Evolutionary conservation across 2,797 vertebrate genomes (phyloP), one percentile per base, ranked within the genome.

Genomic region (Acestrorhynchus altus): DNA sequence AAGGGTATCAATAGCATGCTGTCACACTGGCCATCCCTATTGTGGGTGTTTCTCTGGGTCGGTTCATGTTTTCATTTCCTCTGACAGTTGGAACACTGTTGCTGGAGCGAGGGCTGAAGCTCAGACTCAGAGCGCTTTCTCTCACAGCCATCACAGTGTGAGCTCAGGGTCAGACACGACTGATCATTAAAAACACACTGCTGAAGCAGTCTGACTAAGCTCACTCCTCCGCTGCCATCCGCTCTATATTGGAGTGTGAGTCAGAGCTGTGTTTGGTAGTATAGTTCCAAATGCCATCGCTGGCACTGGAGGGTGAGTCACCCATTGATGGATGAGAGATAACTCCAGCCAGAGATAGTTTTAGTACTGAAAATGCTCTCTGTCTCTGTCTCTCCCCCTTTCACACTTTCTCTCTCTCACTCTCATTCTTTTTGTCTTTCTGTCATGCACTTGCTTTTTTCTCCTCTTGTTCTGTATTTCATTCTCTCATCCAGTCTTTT

Each of bases 281-380:
- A 20, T 57, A 39, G 20, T 56, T 56, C 63, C 72, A 74, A 71
- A 39, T 69, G 72, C 59, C 61, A 80, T 54, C 44, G 60, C 71
- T 80, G 69, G 65, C 73, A 76, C 74, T 70, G 68, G 65, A 76
- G 74, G 68, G 74, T 83, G 81, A 83, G 71, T 84, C 83, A 82
- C 56, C 82, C 72, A 73, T 76, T 79, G 77, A 84, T 86, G 51
- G 70, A 81, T 76, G 47, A 72, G 22, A 76, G 64, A 64, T 63
- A 74, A 78, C 76, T 78, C 74, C 65, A 67, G 72, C 59, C 44
- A 71, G 40, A 40, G 39, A 24, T n/a, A 76, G 56, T 39, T 72
- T 72, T 54, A 47, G 52, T 72, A 44, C 56, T 63, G 15, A 77
- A 82, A 70, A 7, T 40, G 54, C 11, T 16, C 24, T 12, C 8